These are phyloP conservation scores for Rhegmatorhina hoffmannsi DNA, from an alignment of 2,113 vertebrate species.

Conservation along the genomic window DNA sequence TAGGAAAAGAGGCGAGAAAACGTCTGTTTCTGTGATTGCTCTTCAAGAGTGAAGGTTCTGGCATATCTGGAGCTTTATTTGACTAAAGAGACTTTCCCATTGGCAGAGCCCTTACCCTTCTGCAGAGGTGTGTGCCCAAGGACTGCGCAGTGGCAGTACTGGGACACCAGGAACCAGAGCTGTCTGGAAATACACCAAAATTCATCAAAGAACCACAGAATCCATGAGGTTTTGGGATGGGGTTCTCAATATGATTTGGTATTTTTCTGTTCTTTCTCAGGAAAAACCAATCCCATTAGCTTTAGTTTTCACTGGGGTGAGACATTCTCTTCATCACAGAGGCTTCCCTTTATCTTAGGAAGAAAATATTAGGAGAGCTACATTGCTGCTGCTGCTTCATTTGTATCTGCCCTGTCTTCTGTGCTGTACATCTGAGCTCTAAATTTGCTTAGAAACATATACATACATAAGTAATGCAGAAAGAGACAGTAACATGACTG, in stretches of 20 bases:
- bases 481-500: constrained; percentile 10
- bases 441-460: constrained; percentile 22
- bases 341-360: neutral
- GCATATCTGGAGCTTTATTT: neutral
- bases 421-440: neutral
- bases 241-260: neutral
- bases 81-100: neutral
- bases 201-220: neutral
- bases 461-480: neutral
- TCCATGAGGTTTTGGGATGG: neutral
- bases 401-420: neutral
- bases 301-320: neutral
- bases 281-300: neutral
- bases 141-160: neutral
- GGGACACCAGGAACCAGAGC: neutral
- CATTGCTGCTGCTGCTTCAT: neutral
- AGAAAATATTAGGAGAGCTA: neutral
- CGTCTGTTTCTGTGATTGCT: neutral
- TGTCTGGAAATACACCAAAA: neutral
- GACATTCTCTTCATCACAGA: neutral
- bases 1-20: neutral
- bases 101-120: neutral
- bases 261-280: neutral
- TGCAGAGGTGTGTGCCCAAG: neutral
- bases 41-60: neutral